Evolutionary conservation across 2,888 invertebrate genomes (phyloP), one percentile per base, ranked within the genome.

Genomic region (Microctonus hyperodae): DNA sequence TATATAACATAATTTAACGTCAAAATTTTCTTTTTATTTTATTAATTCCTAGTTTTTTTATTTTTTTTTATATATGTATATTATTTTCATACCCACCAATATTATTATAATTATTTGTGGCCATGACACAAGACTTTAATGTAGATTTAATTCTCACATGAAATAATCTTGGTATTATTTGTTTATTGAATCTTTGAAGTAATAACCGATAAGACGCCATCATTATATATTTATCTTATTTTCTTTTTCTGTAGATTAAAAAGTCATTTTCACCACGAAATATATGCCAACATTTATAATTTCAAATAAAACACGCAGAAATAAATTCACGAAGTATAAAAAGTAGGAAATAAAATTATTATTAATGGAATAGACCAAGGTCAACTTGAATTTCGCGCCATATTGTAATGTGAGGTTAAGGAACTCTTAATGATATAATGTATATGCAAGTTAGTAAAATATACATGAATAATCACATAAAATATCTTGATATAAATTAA

Each of bases 161-260:
- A 57, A 64, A 35, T 57, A 64, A 64, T 64, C 57, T 56, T 10
- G 56, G 44, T 22, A 64, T 31, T 22, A 64, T 31, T 57, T 22
- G 64, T 33, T 40, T 40, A 6, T n/a, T 22, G 28, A 55, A 55
- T 23, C n/a, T 55, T 20, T 55, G 55, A n/a, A 33, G n/a, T 16
- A 55, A n/a, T 33, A 55, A 25, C 20, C 55, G 55, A 55, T 33
- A 55, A 16, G 31, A 11, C 16, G 44, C n/a, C 44, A 44, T 44
- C 16, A 16, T 44, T 4, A n/a, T 44, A 44, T 6, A 44, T 16
- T n/a, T n/a, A 25, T 25, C 20, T n/a, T 31, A 28, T 7, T 25
- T 23, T n/a, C 11, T 25, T 51, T 9, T 25, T 9, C 48, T 50
- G 48, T 50, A 16, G 11, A 50, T 50, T 9, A 22, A 22, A 50